phyloP scores from a whole-genome alignment of 2,797 vertebrate genomes.

The Muscicapa comitata region DNA sequence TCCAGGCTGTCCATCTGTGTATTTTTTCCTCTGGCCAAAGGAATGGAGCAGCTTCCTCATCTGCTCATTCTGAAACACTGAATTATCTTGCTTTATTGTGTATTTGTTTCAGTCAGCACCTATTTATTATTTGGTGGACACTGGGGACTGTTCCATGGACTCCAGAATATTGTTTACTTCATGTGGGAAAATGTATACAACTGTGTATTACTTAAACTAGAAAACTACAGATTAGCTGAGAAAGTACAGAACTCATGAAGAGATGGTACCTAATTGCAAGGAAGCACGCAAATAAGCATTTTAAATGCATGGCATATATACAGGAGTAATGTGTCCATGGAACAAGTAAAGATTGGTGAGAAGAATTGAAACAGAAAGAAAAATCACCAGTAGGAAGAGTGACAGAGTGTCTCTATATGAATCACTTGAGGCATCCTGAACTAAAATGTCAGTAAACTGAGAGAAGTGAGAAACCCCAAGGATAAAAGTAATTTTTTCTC shows the following conservation, averaged over 20 bases:
- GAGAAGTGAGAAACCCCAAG: neutral
- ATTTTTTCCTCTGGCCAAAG: neutral
- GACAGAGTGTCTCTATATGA: neutral
- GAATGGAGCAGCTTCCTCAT: neutral
- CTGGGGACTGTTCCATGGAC: neutral
- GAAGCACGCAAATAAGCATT: neutral
- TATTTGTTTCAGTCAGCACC: neutral
- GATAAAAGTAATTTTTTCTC: neutral
- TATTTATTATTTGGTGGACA: neutral
- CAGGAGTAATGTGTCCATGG: neutral
- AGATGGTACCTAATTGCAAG: neutral
- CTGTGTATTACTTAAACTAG: neutral
- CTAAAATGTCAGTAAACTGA: neutral
- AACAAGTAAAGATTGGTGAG: neutral
- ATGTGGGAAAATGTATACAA: neutral
- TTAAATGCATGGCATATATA: neutral
- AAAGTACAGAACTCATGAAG: neutral
- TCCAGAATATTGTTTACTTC: neutral
- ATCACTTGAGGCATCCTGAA: neutral
- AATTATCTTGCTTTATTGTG: neutral
- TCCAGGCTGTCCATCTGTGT: neutral
- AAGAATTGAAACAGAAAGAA: neutral
- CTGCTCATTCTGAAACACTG: neutral
- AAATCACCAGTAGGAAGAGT: neutral
- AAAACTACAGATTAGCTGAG: neutral